Evolutionary conservation across 2,888 invertebrate genomes (phyloP).

Genomic region (Drosophila tanythrix): DNA sequence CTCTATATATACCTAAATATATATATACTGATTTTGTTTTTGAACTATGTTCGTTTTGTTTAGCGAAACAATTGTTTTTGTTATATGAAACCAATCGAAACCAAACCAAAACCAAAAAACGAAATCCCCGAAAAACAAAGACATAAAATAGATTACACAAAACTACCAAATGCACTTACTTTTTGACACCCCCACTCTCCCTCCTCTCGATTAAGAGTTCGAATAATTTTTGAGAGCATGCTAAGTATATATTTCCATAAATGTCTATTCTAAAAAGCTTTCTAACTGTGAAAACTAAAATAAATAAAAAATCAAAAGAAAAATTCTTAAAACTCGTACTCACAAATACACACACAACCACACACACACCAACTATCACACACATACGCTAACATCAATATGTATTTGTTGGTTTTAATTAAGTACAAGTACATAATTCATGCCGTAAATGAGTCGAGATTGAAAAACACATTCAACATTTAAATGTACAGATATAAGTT

Average conservation of each 20-base stretch:
- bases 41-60: conserved; percentile 78
- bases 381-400: conserved; percentile 7
- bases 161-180: conserved; percentile 73
- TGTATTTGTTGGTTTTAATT: conserved; percentile 40
- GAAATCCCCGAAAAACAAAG: conserved; percentile 31
- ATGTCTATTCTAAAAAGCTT: conserved; percentile 81
- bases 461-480: conserved; percentile 7
- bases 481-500: conserved; percentile 60
- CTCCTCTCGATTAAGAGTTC: conserved; percentile 75
- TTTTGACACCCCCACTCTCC: conserved; percentile 68
- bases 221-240: conserved; percentile 82
- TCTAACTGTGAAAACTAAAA: conserved; percentile 63
- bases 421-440: conserved; percentile 40
- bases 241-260: conserved; percentile 81
- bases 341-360: conserved; percentile 30
- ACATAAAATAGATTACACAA: conserved; percentile 37
- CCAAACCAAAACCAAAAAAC: conserved; percentile 13
- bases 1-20: conserved; percentile 55
- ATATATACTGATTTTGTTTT: conserved; percentile 74
- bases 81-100: conserved; percentile 27
- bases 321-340: conserved; percentile 24
- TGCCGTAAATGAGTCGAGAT: conserved; percentile 27
- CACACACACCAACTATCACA: background rate
- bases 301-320: conserved; percentile 28
- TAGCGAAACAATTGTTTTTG: conserved; percentile 70